Percentiles rank a stretch among this genome's conserved stretches.
These are phyloP conservation scores for Elgonia sp. DNA, from an alignment of 2,888 invertebrate genomes.

Conservation along the genomic window DNA sequence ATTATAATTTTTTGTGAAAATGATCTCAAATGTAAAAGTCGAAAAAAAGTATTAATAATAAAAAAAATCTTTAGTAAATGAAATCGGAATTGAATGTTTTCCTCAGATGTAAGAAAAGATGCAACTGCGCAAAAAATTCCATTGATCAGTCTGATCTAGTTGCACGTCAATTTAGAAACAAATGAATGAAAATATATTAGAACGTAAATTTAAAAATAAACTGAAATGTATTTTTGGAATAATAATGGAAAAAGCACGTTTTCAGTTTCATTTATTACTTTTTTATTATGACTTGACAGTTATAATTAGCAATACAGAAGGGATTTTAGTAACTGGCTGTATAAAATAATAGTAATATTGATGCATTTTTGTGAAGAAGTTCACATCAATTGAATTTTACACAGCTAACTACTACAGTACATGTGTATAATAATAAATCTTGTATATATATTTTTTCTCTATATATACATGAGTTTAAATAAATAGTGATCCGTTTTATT, in stretches of 20 bases:
- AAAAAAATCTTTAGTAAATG: no score
- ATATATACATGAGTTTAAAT: conserved; percentile 52
- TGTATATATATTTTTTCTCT: conserved; percentile 14
- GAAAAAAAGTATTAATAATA: no score
- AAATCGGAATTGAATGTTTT: no score
- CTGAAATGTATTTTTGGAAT: not conserved
- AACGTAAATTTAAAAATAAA: not conserved
- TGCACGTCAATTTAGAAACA: no score
- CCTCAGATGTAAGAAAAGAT: no score
- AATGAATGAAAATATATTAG: no score
- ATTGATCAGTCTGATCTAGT: no score
- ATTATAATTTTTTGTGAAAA: no score
- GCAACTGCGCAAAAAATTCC: no score
- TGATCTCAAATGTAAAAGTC: no score
- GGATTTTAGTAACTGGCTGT: conserved; percentile 24
- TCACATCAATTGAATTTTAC: conserved; percentile 20
- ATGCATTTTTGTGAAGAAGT: not conserved
- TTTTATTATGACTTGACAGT: conserved; percentile 47
- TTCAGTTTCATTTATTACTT: not conserved
- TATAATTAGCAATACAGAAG: conserved; percentile 51
- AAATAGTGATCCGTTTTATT: conserved; percentile 51
- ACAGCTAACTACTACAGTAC: conserved; percentile 23
- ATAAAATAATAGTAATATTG: conserved; percentile 17
- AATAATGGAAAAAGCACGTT: not conserved
- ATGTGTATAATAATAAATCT: conserved; percentile 46